These are phyloP conservation scores for Mercenaria mercenaria DNA, from an alignment of 1,140 invertebrate genomes.

Conservation along the genomic window DNA sequence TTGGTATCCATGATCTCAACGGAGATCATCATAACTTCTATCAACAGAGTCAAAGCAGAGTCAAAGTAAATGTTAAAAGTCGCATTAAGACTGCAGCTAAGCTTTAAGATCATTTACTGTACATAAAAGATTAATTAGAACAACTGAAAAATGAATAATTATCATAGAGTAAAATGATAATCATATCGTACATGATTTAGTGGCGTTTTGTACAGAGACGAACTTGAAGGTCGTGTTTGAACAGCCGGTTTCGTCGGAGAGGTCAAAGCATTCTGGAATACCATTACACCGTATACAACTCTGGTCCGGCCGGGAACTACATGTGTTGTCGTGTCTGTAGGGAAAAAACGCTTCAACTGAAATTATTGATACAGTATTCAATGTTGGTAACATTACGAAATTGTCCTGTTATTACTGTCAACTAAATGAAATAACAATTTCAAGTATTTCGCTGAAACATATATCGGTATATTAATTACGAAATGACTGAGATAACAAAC, in stretches of 20 bases:
- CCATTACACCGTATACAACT: background rate
- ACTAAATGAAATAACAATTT: background rate
- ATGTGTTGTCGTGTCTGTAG: background rate
- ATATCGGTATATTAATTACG: too few relatives aligned
- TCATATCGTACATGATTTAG: background rate
- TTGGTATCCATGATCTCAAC: too few relatives aligned
- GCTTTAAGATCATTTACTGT: too few relatives aligned
- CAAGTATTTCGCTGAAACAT: too few relatives aligned
- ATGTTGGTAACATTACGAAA: background rate
- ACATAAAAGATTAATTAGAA: too few relatives aligned
- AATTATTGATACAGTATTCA: background rate
- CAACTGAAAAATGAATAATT: too few relatives aligned
- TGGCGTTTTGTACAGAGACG: background rate
- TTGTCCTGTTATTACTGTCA: background rate
- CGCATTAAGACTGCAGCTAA: too few relatives aligned
- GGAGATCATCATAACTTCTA: too few relatives aligned
- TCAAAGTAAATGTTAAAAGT: too few relatives aligned
- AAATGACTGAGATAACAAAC: too few relatives aligned
- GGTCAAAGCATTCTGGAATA: constrained; percentile 8
- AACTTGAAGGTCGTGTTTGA: background rate
- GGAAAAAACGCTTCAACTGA: background rate
- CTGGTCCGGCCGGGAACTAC: background rate
- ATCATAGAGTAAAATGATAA: too few relatives aligned
- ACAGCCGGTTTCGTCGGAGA: background rate
- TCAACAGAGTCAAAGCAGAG: too few relatives aligned